Conservation (phyloP, 2,113 vertebrate species). For the Albula goreensis region DNA sequence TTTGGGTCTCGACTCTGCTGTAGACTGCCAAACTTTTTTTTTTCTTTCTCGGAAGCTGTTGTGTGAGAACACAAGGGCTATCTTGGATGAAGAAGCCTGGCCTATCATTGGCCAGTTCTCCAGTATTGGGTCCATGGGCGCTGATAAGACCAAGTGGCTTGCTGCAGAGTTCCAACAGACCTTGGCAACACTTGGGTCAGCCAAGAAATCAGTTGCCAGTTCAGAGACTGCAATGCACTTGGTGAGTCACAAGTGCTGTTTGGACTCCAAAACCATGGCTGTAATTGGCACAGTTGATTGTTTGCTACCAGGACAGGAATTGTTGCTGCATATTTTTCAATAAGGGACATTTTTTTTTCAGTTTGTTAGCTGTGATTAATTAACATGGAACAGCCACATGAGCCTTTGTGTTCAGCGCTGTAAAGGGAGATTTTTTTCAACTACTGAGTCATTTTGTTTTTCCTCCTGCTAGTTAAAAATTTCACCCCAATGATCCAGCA, state of each 20-base stretch:
- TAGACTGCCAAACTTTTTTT: not conserved
- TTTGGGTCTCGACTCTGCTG: not conserved
- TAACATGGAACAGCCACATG: too few species aligned
- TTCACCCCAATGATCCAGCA: too few species aligned
- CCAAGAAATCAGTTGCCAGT: constrained; percentile 40
- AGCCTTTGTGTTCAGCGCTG: too few species aligned
- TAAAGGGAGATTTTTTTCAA: too few species aligned
- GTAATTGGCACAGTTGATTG: not conserved
- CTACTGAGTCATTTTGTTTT: too few species aligned
- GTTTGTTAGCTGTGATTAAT: too few species aligned
- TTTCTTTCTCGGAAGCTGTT: constrained; percentile 67
- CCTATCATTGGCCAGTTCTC: constrained; percentile 92
- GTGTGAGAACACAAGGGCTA: constrained; percentile 60
- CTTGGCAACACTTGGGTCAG: constrained; percentile 70
- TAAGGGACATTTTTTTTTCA: too few species aligned
- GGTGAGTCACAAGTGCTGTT: constrained; percentile 61
- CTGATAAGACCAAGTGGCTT: constrained; percentile 90
- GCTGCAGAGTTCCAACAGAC: constrained; percentile 88
- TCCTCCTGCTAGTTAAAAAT: too few species aligned
- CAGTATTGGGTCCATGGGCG: constrained; percentile 92
- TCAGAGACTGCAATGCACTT: constrained; percentile 73
- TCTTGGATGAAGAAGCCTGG: constrained; percentile 73
- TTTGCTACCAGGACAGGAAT: too few species aligned
- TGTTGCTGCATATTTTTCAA: too few species aligned
- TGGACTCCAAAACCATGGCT: not conserved